Evolutionary conservation across 2,888 invertebrate species (phyloP).

Genomic region (Orthosia incerta): DNA sequence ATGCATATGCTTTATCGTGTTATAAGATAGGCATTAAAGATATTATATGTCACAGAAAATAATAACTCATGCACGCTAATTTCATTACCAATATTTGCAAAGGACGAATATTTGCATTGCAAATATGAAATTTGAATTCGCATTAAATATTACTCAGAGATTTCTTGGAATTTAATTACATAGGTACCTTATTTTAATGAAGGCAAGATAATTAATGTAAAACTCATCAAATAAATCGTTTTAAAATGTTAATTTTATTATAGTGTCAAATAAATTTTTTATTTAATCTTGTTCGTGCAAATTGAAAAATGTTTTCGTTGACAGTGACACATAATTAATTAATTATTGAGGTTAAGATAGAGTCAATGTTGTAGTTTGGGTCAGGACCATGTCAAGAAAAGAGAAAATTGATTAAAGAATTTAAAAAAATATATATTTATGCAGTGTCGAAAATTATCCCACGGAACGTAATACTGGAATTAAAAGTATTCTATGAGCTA

Average conservation of each 20-base stretch:
- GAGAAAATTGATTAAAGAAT: background rate
- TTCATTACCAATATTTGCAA: constrained; percentile 37
- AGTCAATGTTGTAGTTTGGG: background rate
- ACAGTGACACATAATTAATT: constrained; percentile 22
- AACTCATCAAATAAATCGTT: constrained; percentile 23
- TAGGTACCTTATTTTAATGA: constrained; percentile 15
- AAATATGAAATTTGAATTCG: constrained; percentile 34
- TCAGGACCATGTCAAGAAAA: constrained; percentile 19
- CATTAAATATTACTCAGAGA: constrained; percentile 23
- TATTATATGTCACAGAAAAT: constrained; percentile 19
- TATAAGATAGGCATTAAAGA: background rate
- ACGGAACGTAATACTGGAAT: background rate
- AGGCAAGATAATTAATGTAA: constrained; percentile 36
- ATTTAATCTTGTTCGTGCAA: constrained; percentile 20
- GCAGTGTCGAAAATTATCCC: background rate
- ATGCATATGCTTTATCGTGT: constrained; percentile 9
- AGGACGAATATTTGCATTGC: constrained; percentile 43
- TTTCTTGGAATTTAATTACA: constrained; percentile 34
- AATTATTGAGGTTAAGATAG: constrained; percentile 15
- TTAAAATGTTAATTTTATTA: constrained; percentile 35
- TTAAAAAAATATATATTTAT: no score
- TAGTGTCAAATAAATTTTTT: constrained; percentile 16
- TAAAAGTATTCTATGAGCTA: background rate
- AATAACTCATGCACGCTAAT: constrained; percentile 14
- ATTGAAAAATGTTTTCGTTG: constrained; percentile 36